Percentiles rank a stretch among this genome's conserved stretches.
Evolutionary conservation across 2,113 vertebrate genomes (phyloP).

Genomic region (Solenodon paradoxus): DNA sequence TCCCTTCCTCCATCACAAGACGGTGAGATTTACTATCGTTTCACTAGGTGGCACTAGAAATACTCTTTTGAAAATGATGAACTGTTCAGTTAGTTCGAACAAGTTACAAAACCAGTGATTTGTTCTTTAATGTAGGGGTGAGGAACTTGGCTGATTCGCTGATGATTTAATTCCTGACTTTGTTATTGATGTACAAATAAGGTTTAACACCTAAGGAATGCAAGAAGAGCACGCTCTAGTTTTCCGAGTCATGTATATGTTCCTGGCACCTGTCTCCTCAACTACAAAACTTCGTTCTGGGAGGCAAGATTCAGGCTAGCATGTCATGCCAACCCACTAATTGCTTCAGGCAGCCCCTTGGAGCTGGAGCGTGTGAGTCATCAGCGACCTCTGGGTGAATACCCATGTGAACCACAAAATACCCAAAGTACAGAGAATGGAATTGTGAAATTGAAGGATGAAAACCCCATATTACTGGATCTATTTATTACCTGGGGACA

Average conservation of each 20-base stretch:
- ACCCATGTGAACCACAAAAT: neutral
- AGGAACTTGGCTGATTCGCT: neutral
- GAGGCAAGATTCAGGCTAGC: neutral
- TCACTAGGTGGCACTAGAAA: slow-evolving; percentile 54
- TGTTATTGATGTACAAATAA: neutral
- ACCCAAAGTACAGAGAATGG: neutral
- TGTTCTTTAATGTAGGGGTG: neutral
- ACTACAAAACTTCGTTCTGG: neutral
- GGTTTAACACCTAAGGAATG: neutral
- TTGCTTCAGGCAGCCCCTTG: neutral
- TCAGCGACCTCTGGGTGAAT: neutral
- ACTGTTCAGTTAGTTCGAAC: neutral
- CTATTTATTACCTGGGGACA: neutral
- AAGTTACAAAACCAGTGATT: neutral
- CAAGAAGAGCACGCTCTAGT: neutral
- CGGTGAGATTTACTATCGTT: neutral
- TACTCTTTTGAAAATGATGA: neutral
- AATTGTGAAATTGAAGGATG: neutral
- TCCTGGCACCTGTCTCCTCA: neutral
- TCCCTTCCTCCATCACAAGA: neutral
- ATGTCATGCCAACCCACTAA: neutral
- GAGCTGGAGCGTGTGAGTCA: neutral
- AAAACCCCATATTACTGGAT: neutral
- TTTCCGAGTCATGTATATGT: neutral
- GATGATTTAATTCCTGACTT: neutral